Conservation (phyloP, 2,113 vertebrate species). For the Salvelinus fontinalis region DNA sequence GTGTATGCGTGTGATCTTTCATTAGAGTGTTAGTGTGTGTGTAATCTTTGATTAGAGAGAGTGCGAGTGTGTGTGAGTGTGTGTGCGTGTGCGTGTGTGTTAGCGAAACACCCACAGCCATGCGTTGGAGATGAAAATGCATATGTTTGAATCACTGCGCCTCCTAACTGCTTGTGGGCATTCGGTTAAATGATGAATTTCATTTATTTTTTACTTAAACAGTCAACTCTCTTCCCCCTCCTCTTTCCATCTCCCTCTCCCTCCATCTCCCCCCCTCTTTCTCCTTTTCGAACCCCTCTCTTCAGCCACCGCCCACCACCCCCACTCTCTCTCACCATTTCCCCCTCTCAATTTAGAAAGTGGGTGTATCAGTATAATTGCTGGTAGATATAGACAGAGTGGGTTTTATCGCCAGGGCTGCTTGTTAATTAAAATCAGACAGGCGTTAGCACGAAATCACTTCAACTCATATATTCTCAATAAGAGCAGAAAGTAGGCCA, state of each 20-base stretch:
- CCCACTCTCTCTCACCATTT: constrained; percentile 6
- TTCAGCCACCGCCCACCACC: background rate
- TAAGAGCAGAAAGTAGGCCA: constrained; percentile 63
- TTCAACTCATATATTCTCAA: constrained; percentile 55
- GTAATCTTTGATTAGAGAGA: background rate
- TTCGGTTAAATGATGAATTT: constrained; percentile 72
- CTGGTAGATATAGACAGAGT: constrained; percentile 61
- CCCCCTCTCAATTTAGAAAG: background rate
- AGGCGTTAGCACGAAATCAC: constrained; percentile 58
- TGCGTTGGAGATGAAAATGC: constrained; percentile 50
- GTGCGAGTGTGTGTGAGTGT: constrained; percentile 2
- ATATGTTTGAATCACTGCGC: constrained; percentile 56
- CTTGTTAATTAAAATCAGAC: constrained; percentile 70
- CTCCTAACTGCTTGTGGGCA: constrained; percentile 63
- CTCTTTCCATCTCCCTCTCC: constrained; percentile 5
- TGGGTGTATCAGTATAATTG: background rate
- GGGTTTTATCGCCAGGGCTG: constrained; percentile 52
- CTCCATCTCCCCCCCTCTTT: background rate
- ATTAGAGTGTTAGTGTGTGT: constrained; percentile 16
- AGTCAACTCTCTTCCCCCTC: constrained; percentile 31
- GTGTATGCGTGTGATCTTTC: too few species aligned
- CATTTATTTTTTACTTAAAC: constrained; percentile 36
- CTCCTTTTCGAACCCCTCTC: too few species aligned
- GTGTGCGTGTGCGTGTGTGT: background rate
- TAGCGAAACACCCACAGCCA: constrained; percentile 49